Evolutionary conservation across 2,797 vertebrate species (phyloP), one percentile per base, ranked within the genome.

Genomic region (Megaceryle alcyon): DNA sequence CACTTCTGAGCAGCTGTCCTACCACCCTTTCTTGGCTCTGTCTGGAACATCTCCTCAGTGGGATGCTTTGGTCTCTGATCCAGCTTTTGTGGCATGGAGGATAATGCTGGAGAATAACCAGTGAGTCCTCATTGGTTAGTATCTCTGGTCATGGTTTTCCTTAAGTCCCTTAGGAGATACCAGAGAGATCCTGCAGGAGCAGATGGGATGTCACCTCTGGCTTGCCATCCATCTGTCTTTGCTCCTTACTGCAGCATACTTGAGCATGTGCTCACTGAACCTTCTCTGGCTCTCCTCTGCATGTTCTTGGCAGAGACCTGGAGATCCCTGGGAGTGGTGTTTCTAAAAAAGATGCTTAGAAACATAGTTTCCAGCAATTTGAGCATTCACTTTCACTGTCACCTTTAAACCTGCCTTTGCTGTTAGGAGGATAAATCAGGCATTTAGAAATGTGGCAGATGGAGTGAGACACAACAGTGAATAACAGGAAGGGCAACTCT

Each of bases 131-230:
- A n/a, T 1, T 35, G 63, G 16, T 72, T 79, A 49, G 16, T 68
- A 13, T 77, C 14, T 59, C 70, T 46, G 60, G n/a, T 22, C 3
- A 1, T 19, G 59, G 17, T 60, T 46, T 91, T 80, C 41, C 78
- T 89, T 22, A 5, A 77, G 75, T 49, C 26, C 43, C 66, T 54
- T 4, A 1, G 54, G 63, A 84, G 77, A 71, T 61, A 70, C 37
- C 71, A 90, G 59, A n/a, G 37, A 83, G 49, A 82, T 88, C 33
- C 92, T 51, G 37, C 37, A 71, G 83, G 46, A 84, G 70, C 92
- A 92, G 83, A 78, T 83, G 77, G 83, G 80, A 82, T 92, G 59
- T 86, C 86, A 86, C 92, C 83, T 93, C 91, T 92, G 78, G 51
- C 63, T 85, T 91, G 70, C 59, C 53, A 73, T 75, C 79, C 91